These are phyloP conservation scores for Podarcis cretensis DNA, from an alignment of 2,113 vertebrate genomes.

Conservation along the genomic window DNA sequence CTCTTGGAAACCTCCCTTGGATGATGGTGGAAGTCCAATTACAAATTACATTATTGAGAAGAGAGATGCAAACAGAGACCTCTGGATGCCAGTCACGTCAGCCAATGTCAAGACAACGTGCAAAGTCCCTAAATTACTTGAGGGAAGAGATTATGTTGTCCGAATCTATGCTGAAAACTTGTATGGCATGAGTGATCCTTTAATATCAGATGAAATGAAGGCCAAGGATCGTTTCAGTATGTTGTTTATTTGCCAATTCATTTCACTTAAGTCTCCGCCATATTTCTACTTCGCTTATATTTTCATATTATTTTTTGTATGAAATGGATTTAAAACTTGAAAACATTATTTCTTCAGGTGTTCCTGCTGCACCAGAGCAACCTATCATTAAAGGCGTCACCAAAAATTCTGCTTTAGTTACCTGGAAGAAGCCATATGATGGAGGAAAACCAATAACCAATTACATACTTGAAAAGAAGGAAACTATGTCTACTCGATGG, in stretches of 20 bases:
- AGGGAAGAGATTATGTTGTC: conserved; percentile 94
- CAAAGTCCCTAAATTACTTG: conserved; percentile 93
- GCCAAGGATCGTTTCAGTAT: conserved; percentile 96
- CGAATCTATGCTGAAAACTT: conserved; percentile 95
- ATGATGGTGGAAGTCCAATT: conserved; percentile 90
- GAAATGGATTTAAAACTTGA: conserved; percentile 11
- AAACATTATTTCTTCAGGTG: conserved; percentile 78
- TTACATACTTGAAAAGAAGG: conserved; percentile 96
- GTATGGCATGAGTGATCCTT: conserved; percentile 96
- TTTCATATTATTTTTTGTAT: conserved; percentile 1
- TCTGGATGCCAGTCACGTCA: conserved; percentile 95
- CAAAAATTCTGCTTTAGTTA: conserved; percentile 88
- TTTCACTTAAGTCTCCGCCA: conserved; percentile 27
- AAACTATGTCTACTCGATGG: conserved; percentile 92
- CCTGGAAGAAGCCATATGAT: conserved; percentile 93
- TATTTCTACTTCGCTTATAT: neutral
- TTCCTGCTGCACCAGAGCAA: conserved; percentile 95
- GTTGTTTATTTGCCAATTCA: conserved; percentile 58
- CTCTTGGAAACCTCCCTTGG: conserved; percentile 97
- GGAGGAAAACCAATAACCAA: conserved; percentile 97
- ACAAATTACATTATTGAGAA: conserved; percentile 98
- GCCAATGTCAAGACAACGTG: conserved; percentile 90
- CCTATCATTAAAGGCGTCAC: conserved; percentile 90
- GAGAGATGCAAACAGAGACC: conserved; percentile 89
- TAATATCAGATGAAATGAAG: conserved; percentile 94